phyloP scores from a whole-genome alignment of 2,113 vertebrate species.

The Alligator mississippiensis region DNA sequence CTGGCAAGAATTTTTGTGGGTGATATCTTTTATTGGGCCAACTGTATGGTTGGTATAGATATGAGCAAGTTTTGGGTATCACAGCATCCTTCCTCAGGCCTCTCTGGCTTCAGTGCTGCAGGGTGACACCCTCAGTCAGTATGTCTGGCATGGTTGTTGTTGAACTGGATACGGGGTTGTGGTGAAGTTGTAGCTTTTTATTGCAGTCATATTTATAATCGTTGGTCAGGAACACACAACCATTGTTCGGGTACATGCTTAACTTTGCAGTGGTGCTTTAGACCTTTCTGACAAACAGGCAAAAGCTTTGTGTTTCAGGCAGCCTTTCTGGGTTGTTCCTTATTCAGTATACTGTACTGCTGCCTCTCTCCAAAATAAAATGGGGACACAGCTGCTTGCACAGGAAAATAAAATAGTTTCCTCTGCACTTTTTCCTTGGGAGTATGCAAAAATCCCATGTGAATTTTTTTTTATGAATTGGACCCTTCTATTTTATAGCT shows the following conservation, averaged over 20 bases:
- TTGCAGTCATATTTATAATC: constrained; percentile 1
- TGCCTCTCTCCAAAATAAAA: constrained; percentile 47
- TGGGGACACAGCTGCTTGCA: constrained; percentile 46
- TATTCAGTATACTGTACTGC: constrained; percentile 33
- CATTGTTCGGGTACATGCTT: not conserved
- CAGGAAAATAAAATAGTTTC: constrained; percentile 60
- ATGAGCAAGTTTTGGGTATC: too few relatives aligned
- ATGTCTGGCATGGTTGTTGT: constrained; percentile 1
- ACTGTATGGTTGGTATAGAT: too few relatives aligned
- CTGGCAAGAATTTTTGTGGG: too few relatives aligned
- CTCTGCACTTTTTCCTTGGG: constrained; percentile 51
- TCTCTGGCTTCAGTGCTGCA: not conserved
- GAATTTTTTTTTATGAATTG: constrained; percentile 76
- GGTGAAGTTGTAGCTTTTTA: not conserved
- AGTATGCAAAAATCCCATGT: constrained; percentile 68
- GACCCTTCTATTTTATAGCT: constrained; percentile 73
- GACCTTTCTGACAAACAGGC: not conserved
- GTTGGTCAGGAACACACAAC: not conserved
- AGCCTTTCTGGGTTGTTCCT: constrained; percentile 8
- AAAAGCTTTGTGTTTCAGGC: not conserved
- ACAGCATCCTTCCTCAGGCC: not conserved
- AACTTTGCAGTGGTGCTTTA: constrained; percentile 7
- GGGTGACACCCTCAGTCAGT: not conserved
- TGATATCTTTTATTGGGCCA: too few relatives aligned
- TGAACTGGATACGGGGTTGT: not conserved